Evolutionary conservation across 2,797 vertebrate genomes (phyloP), one percentile per base, ranked within the genome.

Genomic region (Pseudomugil gertrudae): DNA sequence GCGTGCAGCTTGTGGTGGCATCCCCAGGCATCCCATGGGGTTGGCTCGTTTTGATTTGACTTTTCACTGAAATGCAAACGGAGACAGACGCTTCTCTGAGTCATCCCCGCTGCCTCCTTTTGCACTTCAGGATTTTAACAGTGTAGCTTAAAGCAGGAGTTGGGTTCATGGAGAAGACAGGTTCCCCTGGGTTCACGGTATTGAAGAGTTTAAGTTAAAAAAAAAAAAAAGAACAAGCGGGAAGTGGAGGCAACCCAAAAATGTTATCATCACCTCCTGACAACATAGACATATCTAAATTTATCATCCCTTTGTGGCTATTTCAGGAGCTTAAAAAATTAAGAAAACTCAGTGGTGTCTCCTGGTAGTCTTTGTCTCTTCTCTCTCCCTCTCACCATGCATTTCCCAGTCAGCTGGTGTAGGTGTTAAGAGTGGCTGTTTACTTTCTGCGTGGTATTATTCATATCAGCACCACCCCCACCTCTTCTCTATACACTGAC

Each of bases 381-480:
- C 35, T 11, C 30, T 17, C 26, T 66, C 71, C 69, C 69, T 65
- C 69, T 65, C 78, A 57, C 74, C 50, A 64, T 70, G 61, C 61
- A 51, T 78, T 73, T 84, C 82, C 78, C 82, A 86, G 67, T 87
- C 84, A 68, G 66, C 75, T 72, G 76, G 76, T 79, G 89, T 86
- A 86, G 90, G 90, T 87, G 88, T 88, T 84, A 63, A 87, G 71
- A 85, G 82, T 71, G 81, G 70, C 78, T 89, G 83, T 90, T 92
- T 87, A 87, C 85, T 82, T 88, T 84, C 76, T 77, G 52, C 83
- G 79, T 72, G 82, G 76, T 80, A 81, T 91, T 90, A 89, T 88
- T 91, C 85, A 85, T 78, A 84, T 91, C 79, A 55, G 72, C 51
- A 10, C 66, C 66, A 1, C 65, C 68, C 26, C 62, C 72, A 21